Percentiles rank a stretch among this genome's conserved stretches.
phyloP scores from a whole-genome alignment of 2,797 vertebrate genomes.

The Sitta carolinensis region DNA sequence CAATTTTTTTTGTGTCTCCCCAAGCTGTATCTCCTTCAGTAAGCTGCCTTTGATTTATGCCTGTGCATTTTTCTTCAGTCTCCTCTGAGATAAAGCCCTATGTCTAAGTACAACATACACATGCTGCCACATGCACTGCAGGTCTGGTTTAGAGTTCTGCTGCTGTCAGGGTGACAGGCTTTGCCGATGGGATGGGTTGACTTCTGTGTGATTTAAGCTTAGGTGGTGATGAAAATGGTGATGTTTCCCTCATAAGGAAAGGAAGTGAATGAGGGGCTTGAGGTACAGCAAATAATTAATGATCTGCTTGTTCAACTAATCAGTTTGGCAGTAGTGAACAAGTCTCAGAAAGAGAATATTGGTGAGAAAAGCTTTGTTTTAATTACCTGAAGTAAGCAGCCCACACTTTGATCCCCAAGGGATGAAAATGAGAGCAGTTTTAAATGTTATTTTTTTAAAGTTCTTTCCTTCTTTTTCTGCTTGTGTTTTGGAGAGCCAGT shows the following conservation, averaged over 20 bases:
- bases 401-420: background rate
- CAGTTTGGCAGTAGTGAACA: background rate
- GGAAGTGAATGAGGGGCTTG: background rate
- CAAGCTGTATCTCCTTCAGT: background rate
- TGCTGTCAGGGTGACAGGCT: background rate
- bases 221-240: background rate
- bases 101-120: background rate
- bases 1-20: background rate
- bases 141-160: background rate
- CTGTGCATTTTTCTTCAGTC: background rate
- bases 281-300: background rate
- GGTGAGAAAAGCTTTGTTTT: background rate
- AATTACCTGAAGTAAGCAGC: background rate
- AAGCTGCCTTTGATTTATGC: background rate
- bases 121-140: background rate
- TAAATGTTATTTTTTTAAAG: background rate
- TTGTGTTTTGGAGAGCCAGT: background rate
- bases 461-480: background rate
- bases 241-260: background rate
- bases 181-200: background rate
- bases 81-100: background rate
- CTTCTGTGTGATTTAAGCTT: background rate
- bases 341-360: background rate
- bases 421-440: background rate
- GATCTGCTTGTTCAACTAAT: background rate